Evolutionary conservation across 2,888 invertebrate species (phyloP), one percentile per base, ranked within the genome.

Genomic region (Parnassius smintheus): DNA sequence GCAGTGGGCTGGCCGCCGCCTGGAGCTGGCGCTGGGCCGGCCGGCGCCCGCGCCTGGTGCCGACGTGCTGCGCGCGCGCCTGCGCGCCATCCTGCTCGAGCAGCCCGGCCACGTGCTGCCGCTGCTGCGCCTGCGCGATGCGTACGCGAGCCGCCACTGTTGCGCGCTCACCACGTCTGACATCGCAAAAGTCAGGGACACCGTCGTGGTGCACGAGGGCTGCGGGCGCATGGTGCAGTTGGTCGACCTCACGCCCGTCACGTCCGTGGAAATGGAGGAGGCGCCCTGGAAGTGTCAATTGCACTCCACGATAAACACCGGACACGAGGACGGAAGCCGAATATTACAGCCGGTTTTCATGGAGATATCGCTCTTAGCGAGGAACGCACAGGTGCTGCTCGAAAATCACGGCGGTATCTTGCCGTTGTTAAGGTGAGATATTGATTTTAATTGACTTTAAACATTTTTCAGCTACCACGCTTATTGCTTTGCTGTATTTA

Each of bases 81-180:
- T 96, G 2, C 92, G 96, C 1, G 94, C 95, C 64, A 88, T 97
- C 49, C 91, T 97, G 18, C 87, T 95, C 78, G 96, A 97, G 77
- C 96, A 96, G 50, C 95, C 95, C 35, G 94, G 94, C 2, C 93
- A 95, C 76, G 93, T 93, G 61, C 91, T 98, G 70, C 97, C 97
- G 0, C 88, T 98, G 0, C 95, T 97, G 72, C 95, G 96, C 75
- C 94, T 98, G 69, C 93, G 97, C 56, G 96, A 97, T 78, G 93
- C 97, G 65, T 96, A 96, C 80, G 96, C 97, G 70, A 95, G 95
- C 71, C 94, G 97, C 9, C 96, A 95, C 77, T 95, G 96, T 81
- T 94, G 95, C 67, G 95, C 95, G 0, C 91, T 95, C 4, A 95
- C 95, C 11, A 93, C 95, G 0, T 94, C 95, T 0, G 96, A 96